Evolutionary conservation across 2,888 invertebrate species (phyloP).

Genomic region (Ichneumoninae sp.): DNA sequence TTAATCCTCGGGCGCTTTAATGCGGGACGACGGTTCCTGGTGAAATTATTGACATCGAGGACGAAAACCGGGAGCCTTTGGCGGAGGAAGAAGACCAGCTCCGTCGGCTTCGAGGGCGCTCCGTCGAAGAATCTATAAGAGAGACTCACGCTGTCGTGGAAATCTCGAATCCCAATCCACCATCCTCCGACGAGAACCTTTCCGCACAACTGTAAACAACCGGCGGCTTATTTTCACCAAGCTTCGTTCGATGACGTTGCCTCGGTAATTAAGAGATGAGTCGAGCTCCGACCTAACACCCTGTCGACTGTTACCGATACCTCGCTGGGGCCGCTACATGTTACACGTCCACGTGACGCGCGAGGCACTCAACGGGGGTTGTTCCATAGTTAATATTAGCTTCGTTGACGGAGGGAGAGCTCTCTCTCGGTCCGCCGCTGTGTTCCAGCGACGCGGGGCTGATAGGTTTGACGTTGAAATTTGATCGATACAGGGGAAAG

Average conservation of each 20-base stretch:
- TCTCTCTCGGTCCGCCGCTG: background rate
- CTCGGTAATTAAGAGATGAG: background rate
- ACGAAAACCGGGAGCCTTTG: background rate
- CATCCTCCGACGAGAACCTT: too few relatives aligned
- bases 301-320: background rate
- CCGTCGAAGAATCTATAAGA: slow-evolving; percentile 10
- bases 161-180: too few relatives aligned
- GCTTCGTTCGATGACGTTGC: background rate
- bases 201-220: too few relatives aligned
- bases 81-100: background rate
- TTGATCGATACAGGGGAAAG: slow-evolving; percentile 64
- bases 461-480: slow-evolving; percentile 51
- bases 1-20: slow-evolving; percentile 18
- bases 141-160: too few relatives aligned
- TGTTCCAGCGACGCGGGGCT: slow-evolving; percentile 19
- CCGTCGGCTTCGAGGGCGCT: background rate
- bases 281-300: background rate
- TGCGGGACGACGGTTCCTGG: background rate
- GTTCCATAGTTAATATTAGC: slow-evolving; percentile 10
- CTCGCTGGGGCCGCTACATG: background rate
- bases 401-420: background rate
- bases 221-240: background rate
- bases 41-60: slow-evolving; percentile 3
- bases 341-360: background rate
- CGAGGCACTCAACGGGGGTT: background rate